These are phyloP conservation scores for Neogobius melanostomus DNA, from an alignment of 2,113 vertebrate species.

Conservation along the genomic window DNA sequence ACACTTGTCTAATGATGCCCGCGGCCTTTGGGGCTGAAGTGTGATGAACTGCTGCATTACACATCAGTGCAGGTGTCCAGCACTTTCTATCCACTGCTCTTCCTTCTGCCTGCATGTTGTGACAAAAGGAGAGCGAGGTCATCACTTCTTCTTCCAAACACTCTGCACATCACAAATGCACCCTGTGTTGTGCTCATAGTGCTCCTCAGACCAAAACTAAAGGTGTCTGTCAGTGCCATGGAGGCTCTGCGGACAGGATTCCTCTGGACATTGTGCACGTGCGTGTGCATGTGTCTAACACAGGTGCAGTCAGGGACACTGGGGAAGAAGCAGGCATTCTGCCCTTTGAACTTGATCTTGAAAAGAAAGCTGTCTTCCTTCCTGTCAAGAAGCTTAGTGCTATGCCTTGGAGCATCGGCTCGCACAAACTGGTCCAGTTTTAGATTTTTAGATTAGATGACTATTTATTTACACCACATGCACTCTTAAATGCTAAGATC, in stretches of 20 bases:
- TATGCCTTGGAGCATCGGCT: conserved; percentile 59
- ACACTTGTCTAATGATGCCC: conserved; percentile 12
- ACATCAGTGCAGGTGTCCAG: conserved; percentile 59
- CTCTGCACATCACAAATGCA: conserved; percentile 21
- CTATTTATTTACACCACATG: background rate
- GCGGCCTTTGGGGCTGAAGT: conserved; percentile 37
- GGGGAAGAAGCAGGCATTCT: conserved; percentile 59
- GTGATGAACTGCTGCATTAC: conserved; percentile 43
- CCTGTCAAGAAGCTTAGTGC: conserved; percentile 67
- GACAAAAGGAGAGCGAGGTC: conserved; percentile 64
- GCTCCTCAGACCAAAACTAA: conserved; percentile 18
- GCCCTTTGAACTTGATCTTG: conserved; percentile 76
- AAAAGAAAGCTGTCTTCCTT: conserved; percentile 68
- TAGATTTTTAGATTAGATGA: background rate
- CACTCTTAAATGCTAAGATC: background rate
- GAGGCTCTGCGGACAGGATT: conserved; percentile 30
- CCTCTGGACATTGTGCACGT: conserved; percentile 1
- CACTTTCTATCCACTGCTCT: conserved; percentile 47
- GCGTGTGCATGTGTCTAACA: conserved; percentile 36
- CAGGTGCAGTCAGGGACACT: conserved; percentile 76
- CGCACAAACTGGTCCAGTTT: conserved; percentile 36
- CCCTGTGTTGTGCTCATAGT: background rate
- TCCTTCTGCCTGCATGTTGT: conserved; percentile 46
- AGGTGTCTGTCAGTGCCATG: conserved; percentile 42
- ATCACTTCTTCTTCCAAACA: conserved; percentile 49